Base-by-base conservation (phyloP, 1,140 invertebrate genomes). In the Atta cephalotes region DNA sequence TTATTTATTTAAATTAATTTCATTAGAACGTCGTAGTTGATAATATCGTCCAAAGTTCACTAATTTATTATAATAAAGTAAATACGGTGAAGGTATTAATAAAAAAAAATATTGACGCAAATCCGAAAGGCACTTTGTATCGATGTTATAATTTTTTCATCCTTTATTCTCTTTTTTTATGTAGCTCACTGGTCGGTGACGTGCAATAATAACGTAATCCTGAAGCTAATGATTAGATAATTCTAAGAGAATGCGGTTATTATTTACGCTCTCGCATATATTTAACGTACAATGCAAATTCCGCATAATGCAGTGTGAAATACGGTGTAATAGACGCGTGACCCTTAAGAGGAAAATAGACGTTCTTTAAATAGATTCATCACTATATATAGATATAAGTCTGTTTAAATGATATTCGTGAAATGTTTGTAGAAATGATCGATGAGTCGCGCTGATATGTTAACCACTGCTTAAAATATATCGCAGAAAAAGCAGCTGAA, bases 361-460 rank as follows among this genome's bases (percentile, higher is more conserved):
- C 28, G 74, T 21, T 53, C 76, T 80, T 88, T 86, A 86, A 88
- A 88, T 86, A 88, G 84, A 21, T 56, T 39, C 31, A 31, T 76
- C 68, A 58, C 45, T 65, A 39, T 45, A 39, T 45, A 3, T 45
- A 68, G 66, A 88, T 74, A 86, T 77, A 76, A 74, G 31, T 74
- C 31, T 65, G n/a, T 25, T 28, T 51, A 28, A 53, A 71, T 51
- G 56, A 51, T 62, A 49, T 7, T 7, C 39, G 58, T 21, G n/a
- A 63, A 84, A 74, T 63, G 56, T 84, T 84, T 62, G 79, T 58
- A 1, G 66, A 72, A 72, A 49, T 81, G 45, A 84, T 84, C 70
- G 39, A 84, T 76, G 80, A 16, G 35, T 3, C 16, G 3, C 4
- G n/a, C 12, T 31, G 70, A 51, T 82, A 60, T 28, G 56, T 62